phyloP scores from a whole-genome alignment of 2,888 invertebrate species.

The Macrosiphum euphorbiae region DNA sequence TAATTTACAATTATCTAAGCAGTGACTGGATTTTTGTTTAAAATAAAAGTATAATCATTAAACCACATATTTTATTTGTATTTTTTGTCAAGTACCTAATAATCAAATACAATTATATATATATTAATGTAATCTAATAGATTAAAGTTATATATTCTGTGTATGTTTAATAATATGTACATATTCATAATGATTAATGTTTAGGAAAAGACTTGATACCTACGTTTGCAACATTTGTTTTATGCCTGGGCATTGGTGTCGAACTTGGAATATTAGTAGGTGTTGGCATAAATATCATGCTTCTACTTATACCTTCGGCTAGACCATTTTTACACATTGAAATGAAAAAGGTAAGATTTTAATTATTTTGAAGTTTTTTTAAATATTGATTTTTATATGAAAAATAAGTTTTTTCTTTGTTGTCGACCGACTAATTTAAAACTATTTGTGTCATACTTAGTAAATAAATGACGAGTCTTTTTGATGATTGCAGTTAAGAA shows the following conservation, averaged over 20 bases:
- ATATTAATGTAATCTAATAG: background rate
- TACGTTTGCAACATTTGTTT: constrained; percentile 84
- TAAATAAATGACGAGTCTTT: background rate
- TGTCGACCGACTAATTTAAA: background rate
- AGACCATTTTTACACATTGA: constrained; percentile 82
- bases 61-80: background rate
- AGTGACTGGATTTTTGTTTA: background rate
- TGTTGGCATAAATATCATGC: constrained; percentile 82
- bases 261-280: constrained; percentile 89
- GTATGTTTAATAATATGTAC: background rate
- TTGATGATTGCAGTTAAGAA: constrained; percentile 74
- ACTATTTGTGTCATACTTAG: background rate
- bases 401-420: background rate
- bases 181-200: constrained; percentile 67
- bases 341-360: constrained; percentile 76
- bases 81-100: background rate
- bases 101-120: background rate
- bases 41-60: background rate
- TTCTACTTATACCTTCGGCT: constrained; percentile 85
- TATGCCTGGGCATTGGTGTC: constrained; percentile 86
- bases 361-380: background rate
- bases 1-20: background rate
- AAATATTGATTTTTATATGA: background rate
- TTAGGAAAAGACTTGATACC: constrained; percentile 79
- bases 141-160: background rate